Conservation (phyloP, 2,113 vertebrate species). For the Rhinolophus sinicus region DNA sequence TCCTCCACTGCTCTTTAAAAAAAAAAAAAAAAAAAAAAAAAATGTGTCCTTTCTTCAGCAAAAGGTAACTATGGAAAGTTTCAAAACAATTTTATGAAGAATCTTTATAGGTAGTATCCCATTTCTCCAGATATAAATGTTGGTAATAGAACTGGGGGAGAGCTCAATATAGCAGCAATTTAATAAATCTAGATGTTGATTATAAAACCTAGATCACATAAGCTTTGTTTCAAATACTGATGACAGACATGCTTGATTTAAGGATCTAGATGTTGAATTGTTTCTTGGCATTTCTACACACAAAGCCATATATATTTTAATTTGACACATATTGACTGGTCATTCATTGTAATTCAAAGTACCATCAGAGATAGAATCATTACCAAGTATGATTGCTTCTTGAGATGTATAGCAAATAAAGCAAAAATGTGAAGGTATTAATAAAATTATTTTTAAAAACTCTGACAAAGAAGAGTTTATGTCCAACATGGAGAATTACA, state of each 20-base stretch:
- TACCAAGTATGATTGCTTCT: not conserved
- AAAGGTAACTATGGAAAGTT: slow-evolving; percentile 18
- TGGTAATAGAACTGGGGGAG: not conserved
- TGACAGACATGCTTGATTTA: not conserved
- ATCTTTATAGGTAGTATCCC: not conserved
- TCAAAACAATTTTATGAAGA: slow-evolving; percentile 13
- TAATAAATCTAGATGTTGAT: not conserved
- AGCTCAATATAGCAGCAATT: not conserved
- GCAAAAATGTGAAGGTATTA: not conserved
- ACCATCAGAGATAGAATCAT: not conserved
- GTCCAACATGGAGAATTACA: not conserved
- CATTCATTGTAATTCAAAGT: not conserved
- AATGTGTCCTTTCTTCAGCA: not conserved
- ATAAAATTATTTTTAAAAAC: not conserved
- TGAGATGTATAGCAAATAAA: slow-evolving; percentile 1
- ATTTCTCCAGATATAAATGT: not conserved
- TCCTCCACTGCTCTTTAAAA: not conserved
- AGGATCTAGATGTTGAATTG: not conserved
- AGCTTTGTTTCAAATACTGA: slow-evolving; percentile 34
- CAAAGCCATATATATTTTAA: not conserved
- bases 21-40: not conserved
- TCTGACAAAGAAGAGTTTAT: not conserved
- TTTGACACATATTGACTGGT: not conserved
- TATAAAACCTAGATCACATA: not conserved
- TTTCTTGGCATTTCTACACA: not conserved